Conservation (phyloP, 2,888 invertebrate genomes). For the Copidosoma aretas region DNA sequence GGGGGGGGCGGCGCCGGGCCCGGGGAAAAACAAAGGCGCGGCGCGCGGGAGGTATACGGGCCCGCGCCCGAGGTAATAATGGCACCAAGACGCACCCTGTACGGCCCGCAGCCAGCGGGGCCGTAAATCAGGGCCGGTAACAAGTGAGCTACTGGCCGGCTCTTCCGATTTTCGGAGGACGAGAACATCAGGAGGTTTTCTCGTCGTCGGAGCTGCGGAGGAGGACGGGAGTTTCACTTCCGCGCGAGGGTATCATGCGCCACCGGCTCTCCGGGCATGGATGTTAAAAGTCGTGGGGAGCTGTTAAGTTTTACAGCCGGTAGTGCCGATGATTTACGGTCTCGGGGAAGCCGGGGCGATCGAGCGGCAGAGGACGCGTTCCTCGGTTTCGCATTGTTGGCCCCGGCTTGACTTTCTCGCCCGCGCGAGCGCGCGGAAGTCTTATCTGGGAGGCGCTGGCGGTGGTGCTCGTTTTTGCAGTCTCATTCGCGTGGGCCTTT, state of each 20-base stretch:
- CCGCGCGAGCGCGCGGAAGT: constrained; percentile 1
- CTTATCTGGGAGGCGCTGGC: background rate
- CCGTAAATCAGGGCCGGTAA: constrained; percentile 32
- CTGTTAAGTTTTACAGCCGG: constrained; percentile 58
- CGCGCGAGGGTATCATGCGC: constrained; percentile 33
- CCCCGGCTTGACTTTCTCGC: background rate
- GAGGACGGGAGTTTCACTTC: constrained; percentile 44
- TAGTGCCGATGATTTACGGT: constrained; percentile 58
- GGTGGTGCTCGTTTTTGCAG: background rate
- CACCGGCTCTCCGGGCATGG: constrained; percentile 19
- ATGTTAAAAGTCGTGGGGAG: constrained; percentile 37
- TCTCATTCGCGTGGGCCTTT: background rate
- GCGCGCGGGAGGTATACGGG: background rate
- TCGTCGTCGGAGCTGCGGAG: background rate
- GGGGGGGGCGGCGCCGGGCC: background rate
- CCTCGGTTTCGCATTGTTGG: background rate
- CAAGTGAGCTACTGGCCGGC: constrained; percentile 26
- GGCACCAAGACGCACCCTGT: background rate
- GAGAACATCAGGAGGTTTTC: constrained; percentile 3
- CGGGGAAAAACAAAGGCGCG: background rate
- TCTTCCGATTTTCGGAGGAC: constrained; percentile 15
- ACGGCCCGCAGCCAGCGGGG: background rate
- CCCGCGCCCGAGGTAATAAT: background rate
- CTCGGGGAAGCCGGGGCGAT: constrained; percentile 39
- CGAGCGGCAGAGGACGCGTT: background rate